Evolutionary conservation across 2,113 vertebrate genomes (phyloP).

Genomic region (Chascanopsetta lugubris): DNA sequence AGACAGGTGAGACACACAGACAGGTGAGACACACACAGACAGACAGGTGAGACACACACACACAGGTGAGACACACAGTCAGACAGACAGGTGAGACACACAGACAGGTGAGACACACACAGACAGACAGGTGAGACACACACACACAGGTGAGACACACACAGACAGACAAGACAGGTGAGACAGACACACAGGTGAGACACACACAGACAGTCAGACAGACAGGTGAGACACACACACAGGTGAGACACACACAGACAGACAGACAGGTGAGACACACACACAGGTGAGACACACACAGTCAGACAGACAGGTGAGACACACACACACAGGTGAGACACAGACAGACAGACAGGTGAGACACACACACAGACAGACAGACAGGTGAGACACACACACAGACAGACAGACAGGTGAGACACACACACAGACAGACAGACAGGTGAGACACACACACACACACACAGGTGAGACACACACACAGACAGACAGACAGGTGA

Average conservation of each 20-base stretch:
- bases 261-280: too few species aligned
- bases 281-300: too few species aligned
- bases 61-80: not conserved
- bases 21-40: too few species aligned
- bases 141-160: not conserved
- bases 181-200: not conserved
- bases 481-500: not conserved
- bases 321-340: not conserved
- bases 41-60: not conserved
- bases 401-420: not conserved
- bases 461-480: too few species aligned
- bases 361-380: not conserved
- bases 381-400: not conserved
- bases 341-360: conserved; percentile 48
- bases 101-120: not conserved
- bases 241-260: not conserved
- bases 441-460: too few species aligned
- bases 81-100: not conserved
- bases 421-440: not conserved
- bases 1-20: too few species aligned
- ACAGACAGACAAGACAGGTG: not conserved
- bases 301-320: not conserved
- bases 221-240: too few species aligned
- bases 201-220: too few species aligned
- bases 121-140: not conserved